Base-by-base conservation (phyloP, 2,113 vertebrate genomes). In the Thymallus thymallus region DNA sequence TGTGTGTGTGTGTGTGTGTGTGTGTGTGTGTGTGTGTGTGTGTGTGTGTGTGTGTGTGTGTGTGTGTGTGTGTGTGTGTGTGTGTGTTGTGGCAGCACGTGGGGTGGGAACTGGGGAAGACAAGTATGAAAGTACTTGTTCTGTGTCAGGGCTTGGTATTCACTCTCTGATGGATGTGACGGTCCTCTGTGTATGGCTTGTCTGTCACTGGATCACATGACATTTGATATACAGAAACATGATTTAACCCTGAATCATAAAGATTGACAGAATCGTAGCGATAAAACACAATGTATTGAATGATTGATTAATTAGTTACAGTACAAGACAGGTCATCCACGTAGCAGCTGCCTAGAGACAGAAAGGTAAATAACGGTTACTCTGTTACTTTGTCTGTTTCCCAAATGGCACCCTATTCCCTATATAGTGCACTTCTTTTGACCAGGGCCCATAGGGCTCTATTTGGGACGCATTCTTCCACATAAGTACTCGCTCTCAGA, bases 341-440 rank as follows among this genome's bases (percentile, higher is more conserved):
- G 83, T 80, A 87, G 87, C 86, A 86, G 87, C 82, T 64, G 26
- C n/a, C 56, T 60, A 22, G 6, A 82, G 76, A 29, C 35, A 78
- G 79, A 85, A 5, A 60, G 76, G 70, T 68, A 41, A 69, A 65
- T 18, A 16, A 51, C 5, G 12, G 16, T 51, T 51, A 4, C 48
- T 51, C 48, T 51, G 14, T 14, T 51, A 41, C 35, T 10, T 41
- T 18, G 13, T 13, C 46, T 18, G 48, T 51, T 4, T 4, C 48
- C 16, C 16, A 18, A 51, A 51, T 51, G 16, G 3, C 48, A 51
- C 16, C 48, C 48, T 51, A 18, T 51, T 18, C 13, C 48, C 14
- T 48, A 48, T 48, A 13, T 4, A 48, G 46, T 48, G 12, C 46
- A 48, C 46, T 48, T 3, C 13, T 10, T 48, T 14, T 13, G 46